Conservation (phyloP, 2,113 vertebrate genomes). For the Odontesthes bonariensis region DNA sequence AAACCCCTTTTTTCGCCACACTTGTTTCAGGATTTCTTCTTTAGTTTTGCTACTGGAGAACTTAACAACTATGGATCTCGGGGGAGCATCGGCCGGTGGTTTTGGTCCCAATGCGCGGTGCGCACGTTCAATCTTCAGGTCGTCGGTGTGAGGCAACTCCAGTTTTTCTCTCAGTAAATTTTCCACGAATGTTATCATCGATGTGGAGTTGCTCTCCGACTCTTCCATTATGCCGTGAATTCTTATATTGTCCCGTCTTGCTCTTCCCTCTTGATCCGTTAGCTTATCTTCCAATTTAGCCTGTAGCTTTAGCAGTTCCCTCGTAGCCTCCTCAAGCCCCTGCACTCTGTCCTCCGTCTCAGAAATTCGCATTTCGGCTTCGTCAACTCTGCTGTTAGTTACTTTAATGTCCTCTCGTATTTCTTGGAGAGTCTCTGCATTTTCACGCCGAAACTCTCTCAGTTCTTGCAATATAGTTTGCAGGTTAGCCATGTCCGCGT, state of each 20-base stretch:
- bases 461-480: background rate
- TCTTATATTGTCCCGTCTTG: background rate
- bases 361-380: background rate
- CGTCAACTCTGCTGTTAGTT: background rate
- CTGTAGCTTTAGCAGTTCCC: background rate
- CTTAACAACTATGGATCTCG: background rate
- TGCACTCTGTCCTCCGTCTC: background rate
- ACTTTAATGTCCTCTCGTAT: background rate
- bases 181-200: background rate
- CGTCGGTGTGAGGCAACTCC: background rate
- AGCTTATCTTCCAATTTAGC: background rate
- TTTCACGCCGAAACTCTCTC: background rate
- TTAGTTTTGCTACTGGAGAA: background rate
- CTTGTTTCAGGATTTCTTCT: background rate
- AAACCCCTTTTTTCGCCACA: background rate
- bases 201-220: background rate
- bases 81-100: background rate
- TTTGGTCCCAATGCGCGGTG: background rate
- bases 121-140: background rate
- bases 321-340: background rate
- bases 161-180: background rate
- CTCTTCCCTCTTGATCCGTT: background rate
- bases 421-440: background rate
- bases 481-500: background rate
- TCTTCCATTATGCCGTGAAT: no score